phyloP scores from a whole-genome alignment of 2,113 vertebrate species.

The Pomatostomus ruficeps region DNA sequence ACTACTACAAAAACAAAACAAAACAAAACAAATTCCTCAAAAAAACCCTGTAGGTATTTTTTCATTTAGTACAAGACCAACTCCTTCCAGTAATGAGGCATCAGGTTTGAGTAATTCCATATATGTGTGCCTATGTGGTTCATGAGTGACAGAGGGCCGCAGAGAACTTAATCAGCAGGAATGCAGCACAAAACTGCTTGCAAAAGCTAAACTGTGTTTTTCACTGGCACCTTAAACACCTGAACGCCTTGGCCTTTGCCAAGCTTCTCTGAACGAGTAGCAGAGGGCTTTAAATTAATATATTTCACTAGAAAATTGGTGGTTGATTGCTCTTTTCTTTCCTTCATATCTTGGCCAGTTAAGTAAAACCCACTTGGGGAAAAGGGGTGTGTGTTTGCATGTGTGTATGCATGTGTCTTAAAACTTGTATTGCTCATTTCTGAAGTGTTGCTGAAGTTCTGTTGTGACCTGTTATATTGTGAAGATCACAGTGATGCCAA shows the following conservation, averaged over 20 bases:
- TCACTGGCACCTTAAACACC: background rate
- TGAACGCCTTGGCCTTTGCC: background rate
- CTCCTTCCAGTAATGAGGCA: background rate
- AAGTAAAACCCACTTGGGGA: background rate
- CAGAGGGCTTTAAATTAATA: background rate
- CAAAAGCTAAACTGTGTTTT: background rate
- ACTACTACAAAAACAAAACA: background rate
- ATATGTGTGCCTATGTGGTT: accelerated
- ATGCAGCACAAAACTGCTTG: background rate
- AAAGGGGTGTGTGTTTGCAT: no score
- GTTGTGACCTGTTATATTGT: accelerated
- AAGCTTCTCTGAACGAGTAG: background rate
- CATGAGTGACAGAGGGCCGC: background rate
- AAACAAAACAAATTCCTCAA: no score
- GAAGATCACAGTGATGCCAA: background rate
- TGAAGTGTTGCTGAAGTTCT: background rate
- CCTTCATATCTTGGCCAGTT: background rate
- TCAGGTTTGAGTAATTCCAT: background rate
- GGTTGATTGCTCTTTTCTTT: background rate
- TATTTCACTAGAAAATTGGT: background rate
- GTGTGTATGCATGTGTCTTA: background rate
- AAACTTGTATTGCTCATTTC: background rate
- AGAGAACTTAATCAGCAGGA: background rate
- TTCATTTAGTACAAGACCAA: background rate
- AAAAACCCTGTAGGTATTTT: background rate